Evolutionary conservation across 2,797 vertebrate genomes (phyloP).

Genomic region (Chanos chanos): DNA sequence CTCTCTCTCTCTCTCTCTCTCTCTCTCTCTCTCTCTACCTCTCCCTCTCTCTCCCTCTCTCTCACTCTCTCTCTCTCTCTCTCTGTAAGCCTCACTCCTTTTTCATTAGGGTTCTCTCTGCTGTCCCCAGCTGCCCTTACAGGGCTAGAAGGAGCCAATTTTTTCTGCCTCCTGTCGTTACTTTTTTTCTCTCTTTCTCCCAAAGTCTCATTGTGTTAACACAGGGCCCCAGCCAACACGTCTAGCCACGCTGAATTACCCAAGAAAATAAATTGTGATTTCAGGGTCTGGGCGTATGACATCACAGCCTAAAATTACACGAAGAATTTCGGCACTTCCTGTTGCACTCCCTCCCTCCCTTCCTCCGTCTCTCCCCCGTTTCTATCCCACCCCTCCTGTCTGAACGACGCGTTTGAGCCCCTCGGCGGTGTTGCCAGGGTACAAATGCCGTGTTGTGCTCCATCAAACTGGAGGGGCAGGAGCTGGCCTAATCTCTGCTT

Average conservation of each 20-base stretch:
- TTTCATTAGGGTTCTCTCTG: conserved; percentile 2
- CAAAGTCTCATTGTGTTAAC: conserved; percentile 53
- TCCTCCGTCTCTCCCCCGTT: conserved; percentile 1
- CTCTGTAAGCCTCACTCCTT: neutral
- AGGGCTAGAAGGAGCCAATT: conserved; percentile 23
- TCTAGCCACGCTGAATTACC: conserved; percentile 52
- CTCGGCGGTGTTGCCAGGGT: conserved; percentile 25
- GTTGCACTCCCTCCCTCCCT: conserved; percentile 14
- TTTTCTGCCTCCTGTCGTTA: neutral
- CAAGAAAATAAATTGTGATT: conserved; percentile 56
- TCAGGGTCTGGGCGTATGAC: conserved; percentile 48
- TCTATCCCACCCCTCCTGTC: conserved; percentile 16
- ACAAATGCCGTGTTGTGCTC: conserved; percentile 60
- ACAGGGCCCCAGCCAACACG: conserved; percentile 46
- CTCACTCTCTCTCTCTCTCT: too few species aligned
- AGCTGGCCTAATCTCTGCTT: conserved; percentile 53
- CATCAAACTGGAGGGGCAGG: too few species aligned
- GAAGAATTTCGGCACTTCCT: conserved; percentile 54
- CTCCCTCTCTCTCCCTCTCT: too few species aligned
- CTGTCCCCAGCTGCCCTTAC: conserved; percentile 47
- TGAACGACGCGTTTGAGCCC: conserved; percentile 44
- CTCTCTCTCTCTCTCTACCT: too few species aligned
- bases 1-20: too few species aligned
- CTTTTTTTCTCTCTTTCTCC: neutral
- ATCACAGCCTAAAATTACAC: conserved; percentile 58